These are phyloP conservation scores for Melieria picta DNA, from an alignment of 2,888 invertebrate species.

Conservation along the genomic window DNA sequence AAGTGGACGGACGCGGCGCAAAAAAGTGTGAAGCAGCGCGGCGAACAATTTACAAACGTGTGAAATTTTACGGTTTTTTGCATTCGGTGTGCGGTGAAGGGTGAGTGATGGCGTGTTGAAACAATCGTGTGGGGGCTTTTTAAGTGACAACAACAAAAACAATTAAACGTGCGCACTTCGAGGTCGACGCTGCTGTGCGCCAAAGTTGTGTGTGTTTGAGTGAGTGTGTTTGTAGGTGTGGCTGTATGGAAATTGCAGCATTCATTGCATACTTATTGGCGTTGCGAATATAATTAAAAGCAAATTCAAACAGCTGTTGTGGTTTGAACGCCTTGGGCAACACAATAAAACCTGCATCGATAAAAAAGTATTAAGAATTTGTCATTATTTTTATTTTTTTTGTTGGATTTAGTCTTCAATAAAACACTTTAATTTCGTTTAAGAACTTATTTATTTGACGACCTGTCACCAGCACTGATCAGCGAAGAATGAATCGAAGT, in stretches of 20 bases:
- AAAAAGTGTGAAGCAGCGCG: too few species aligned
- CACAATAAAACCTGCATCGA: too few species aligned
- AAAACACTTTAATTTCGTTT: too few species aligned
- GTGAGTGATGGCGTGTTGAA: too few species aligned
- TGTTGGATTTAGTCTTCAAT: too few species aligned
- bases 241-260: not conserved
- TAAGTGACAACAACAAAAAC: not conserved
- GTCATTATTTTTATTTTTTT: not conserved
- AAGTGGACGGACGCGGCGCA: not conserved
- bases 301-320: conserved; percentile 1
- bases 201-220: not conserved
- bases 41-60: too few species aligned
- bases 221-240: not conserved
- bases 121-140: too few species aligned
- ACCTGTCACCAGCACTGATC: too few species aligned
- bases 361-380: not conserved
- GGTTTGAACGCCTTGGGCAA: not conserved
- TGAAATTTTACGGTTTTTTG: too few species aligned
- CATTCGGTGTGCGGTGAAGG: too few species aligned
- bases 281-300: not conserved
- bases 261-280: conserved; percentile 1
- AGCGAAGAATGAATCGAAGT: too few species aligned
- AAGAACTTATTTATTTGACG: too few species aligned
- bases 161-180: not conserved
- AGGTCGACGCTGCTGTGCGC: not conserved